Percentiles rank a stretch among this genome's conserved stretches.
phyloP scores from a whole-genome alignment of 1,140 invertebrate species.

The Drosophila cardini region DNA sequence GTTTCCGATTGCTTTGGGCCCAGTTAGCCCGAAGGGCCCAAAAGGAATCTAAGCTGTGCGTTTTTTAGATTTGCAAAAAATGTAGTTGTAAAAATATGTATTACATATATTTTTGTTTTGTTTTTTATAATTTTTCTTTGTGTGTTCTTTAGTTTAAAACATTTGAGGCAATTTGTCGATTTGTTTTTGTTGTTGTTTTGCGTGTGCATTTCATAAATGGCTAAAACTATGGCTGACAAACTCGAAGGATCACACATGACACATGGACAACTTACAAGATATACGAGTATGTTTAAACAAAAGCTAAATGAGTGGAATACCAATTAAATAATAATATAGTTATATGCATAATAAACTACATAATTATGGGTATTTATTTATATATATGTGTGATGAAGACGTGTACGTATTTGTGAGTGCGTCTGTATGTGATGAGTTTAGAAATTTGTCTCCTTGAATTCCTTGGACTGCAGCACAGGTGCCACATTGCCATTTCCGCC shows the following conservation, averaged over 20 bases:
- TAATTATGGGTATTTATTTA: conserved; percentile 24
- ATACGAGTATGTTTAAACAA: not conserved
- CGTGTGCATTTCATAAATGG: conserved; percentile 63
- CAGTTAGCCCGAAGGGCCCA: conserved; percentile 41
- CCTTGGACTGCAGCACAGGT: conserved; percentile 76
- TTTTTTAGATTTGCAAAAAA: conserved; percentile 20
- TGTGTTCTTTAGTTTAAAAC: conserved; percentile 69
- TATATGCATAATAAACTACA: conserved; percentile 26
- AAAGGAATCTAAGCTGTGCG: conserved; percentile 59
- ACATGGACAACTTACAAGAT: conserved; percentile 51
- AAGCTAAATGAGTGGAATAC: conserved; percentile 56
- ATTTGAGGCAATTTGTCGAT: conserved; percentile 68
- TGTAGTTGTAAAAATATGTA: conserved; percentile 71
- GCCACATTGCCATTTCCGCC: conserved; percentile 47
- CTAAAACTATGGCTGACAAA: conserved; percentile 69
- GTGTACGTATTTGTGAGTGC: conserved; percentile 32
- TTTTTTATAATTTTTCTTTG: conserved; percentile 4
- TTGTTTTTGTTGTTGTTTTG: conserved; percentile 10
- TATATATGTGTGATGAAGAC: conserved; percentile 26
- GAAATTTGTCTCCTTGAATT: conserved; percentile 82
- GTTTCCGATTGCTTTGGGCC: conserved; percentile 54
- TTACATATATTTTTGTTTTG: conserved; percentile 53
- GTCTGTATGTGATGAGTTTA: conserved; percentile 42
- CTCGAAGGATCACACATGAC: conserved; percentile 39
- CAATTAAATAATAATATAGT: conserved; percentile 43